Evolutionary conservation across 1,140 invertebrate genomes (phyloP).

Genomic region (Nephotettix cincticeps): DNA sequence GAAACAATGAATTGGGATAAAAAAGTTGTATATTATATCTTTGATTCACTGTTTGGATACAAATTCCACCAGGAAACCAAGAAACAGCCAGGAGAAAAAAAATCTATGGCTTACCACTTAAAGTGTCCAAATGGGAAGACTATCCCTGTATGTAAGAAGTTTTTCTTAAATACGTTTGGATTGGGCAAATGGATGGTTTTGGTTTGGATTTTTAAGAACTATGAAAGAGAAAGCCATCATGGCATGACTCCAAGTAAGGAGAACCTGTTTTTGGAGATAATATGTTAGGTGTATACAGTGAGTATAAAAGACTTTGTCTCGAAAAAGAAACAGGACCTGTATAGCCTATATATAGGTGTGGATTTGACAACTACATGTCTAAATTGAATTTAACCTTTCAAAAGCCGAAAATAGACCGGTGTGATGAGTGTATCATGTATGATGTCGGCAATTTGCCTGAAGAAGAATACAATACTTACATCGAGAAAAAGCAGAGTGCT

Average conservation of each 20-base stretch:
- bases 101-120: too few species aligned
- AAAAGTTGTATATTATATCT: background rate
- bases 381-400: constrained; percentile 36
- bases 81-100: too few species aligned
- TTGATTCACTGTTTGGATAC: background rate
- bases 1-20: background rate
- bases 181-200: constrained; percentile 12
- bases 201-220: background rate
- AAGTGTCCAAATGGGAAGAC: too few species aligned
- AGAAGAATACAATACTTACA: constrained; percentile 36
- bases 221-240: constrained; percentile 1
- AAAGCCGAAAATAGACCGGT: constrained; percentile 39
- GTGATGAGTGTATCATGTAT: constrained; percentile 37
- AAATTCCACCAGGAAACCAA: too few species aligned
- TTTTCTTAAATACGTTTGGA: constrained; percentile 23
- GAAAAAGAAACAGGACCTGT: background rate
- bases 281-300: background rate
- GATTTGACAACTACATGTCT: constrained; percentile 10
- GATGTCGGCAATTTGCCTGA: constrained; percentile 34
- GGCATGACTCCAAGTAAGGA: constrained; percentile 18
- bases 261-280: constrained; percentile 26
- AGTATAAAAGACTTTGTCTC: constrained; percentile 11
- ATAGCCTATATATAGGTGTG: background rate
- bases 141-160: constrained; percentile 7
- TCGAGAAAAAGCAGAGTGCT: constrained; percentile 36